Conservation (phyloP, 2,888 invertebrate species). For the Acrobasis repandana region DNA sequence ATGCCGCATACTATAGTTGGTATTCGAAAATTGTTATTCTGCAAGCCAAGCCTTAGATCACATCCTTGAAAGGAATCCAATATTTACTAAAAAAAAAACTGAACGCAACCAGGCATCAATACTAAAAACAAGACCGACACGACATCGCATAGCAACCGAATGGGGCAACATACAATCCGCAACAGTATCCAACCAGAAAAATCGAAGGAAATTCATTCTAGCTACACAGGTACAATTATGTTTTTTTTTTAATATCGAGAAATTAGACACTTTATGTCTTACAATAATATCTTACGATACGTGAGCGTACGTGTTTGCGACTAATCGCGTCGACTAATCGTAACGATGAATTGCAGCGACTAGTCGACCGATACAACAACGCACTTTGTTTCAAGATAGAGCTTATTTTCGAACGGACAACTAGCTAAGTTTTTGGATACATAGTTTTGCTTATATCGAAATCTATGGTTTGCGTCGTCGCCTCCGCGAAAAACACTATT, state of each 20-base stretch:
- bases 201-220: constrained; percentile 71
- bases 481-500: constrained; percentile 36
- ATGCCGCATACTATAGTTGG: neutral
- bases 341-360: constrained; percentile 9
- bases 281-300: constrained; percentile 63
- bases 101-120: constrained; percentile 21
- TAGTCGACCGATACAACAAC: constrained; percentile 31
- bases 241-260: constrained; percentile 47
- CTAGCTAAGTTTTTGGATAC: constrained; percentile 73
- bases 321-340: constrained; percentile 36
- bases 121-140: constrained; percentile 23
- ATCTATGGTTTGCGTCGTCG: constrained; percentile 41
- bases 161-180: constrained; percentile 38
- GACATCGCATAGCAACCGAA: constrained; percentile 26
- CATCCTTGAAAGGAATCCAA: neutral
- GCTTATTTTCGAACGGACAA: constrained; percentile 67
- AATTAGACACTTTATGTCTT: constrained; percentile 73
- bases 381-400: constrained; percentile 43
- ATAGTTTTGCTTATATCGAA: constrained; percentile 71
- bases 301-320: constrained; percentile 47
- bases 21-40: neutral
- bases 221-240: constrained; percentile 78
- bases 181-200: constrained; percentile 61
- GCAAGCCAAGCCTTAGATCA: neutral
- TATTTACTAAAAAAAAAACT: constrained; percentile 1